phyloP scores from a whole-genome alignment of 1,140 invertebrate species.

The Zaprionus capensis region DNA sequence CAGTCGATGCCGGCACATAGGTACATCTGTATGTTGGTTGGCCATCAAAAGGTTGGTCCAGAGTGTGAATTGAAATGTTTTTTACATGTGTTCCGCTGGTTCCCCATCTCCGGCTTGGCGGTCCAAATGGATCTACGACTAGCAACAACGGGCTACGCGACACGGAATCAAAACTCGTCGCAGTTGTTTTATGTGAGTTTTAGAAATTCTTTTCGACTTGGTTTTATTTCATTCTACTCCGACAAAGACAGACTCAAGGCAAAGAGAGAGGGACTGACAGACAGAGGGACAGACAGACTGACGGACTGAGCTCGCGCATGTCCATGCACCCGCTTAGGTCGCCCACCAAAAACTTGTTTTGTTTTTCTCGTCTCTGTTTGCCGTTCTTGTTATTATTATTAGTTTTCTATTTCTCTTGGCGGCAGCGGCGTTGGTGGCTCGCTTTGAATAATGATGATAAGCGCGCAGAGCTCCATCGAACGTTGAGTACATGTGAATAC shows the following conservation, averaged over 20 bases:
- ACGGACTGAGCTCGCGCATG: slow-evolving; percentile 7
- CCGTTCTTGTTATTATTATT: slow-evolving; percentile 81
- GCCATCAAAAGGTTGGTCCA: slow-evolving; percentile 48
- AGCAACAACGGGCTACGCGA: slow-evolving; percentile 18
- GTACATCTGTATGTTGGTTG: not conserved
- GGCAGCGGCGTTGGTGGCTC: slow-evolving; percentile 68
- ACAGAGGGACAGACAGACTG: not conserved
- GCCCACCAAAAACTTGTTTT: slow-evolving; percentile 65
- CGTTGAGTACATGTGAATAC: slow-evolving; percentile 20
- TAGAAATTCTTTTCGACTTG: slow-evolving; percentile 65
- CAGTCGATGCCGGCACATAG: not conserved
- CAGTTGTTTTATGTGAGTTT: slow-evolving; percentile 71
- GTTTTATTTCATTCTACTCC: slow-evolving; percentile 21
- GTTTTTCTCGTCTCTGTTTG: slow-evolving; percentile 75
- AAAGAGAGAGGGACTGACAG: not conserved
- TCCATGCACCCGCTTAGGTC: slow-evolving; percentile 42
- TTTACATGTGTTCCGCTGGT: slow-evolving; percentile 62
- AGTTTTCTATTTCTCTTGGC: slow-evolving; percentile 65
- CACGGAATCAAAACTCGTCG: slow-evolving; percentile 78
- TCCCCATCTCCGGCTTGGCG: slow-evolving; percentile 8
- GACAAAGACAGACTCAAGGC: not conserved
- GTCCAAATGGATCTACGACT: slow-evolving; percentile 60
- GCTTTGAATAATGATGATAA: slow-evolving; percentile 83
- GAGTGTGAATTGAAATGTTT: slow-evolving; percentile 80
- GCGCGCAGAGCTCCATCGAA: slow-evolving; percentile 36